Conservation (phyloP, 2,113 vertebrate species). For the Saccopteryx leptura region DNA sequence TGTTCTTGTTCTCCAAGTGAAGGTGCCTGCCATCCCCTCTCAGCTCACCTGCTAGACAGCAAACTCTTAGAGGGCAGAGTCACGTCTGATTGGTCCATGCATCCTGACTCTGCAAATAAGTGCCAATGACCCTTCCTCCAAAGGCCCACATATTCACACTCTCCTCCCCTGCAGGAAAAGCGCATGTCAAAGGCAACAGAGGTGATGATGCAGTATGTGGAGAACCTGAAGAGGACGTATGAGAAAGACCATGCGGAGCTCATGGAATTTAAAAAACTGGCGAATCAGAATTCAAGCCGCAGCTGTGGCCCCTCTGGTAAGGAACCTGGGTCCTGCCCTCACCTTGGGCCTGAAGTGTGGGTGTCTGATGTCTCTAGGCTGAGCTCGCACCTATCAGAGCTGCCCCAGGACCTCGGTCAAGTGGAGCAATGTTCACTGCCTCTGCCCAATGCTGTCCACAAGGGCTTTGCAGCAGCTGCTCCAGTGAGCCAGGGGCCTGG, state of each 20-base stretch:
- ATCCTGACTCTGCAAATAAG: not conserved
- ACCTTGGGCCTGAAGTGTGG: not conserved
- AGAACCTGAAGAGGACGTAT: constrained; percentile 98
- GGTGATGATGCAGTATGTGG: constrained; percentile 99
- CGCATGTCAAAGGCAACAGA: constrained; percentile 99
- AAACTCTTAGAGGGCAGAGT: not conserved
- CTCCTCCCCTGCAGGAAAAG: constrained; percentile 92
- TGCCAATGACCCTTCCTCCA: not conserved
- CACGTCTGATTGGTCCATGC: not conserved
- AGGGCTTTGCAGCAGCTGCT: not conserved
- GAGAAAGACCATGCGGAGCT: constrained; percentile 98
- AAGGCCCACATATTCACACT: rapidly evolving
- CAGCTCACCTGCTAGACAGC: not conserved
- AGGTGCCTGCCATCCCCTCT: not conserved
- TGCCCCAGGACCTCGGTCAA: not conserved
- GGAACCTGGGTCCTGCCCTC: constrained; percentile 27
- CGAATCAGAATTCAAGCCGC: constrained; percentile 98
- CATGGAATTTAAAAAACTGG: constrained; percentile 98
- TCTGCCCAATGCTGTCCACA: not conserved
- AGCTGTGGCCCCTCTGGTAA: constrained; percentile 94
- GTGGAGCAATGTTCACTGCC: not conserved
- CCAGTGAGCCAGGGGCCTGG: not conserved
- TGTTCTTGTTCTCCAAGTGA: not conserved
- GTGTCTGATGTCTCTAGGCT: not conserved
- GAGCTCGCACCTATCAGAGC: not conserved